Evolutionary conservation across 2,888 invertebrate species (phyloP).

Genomic region (Marronus borbonicus): DNA sequence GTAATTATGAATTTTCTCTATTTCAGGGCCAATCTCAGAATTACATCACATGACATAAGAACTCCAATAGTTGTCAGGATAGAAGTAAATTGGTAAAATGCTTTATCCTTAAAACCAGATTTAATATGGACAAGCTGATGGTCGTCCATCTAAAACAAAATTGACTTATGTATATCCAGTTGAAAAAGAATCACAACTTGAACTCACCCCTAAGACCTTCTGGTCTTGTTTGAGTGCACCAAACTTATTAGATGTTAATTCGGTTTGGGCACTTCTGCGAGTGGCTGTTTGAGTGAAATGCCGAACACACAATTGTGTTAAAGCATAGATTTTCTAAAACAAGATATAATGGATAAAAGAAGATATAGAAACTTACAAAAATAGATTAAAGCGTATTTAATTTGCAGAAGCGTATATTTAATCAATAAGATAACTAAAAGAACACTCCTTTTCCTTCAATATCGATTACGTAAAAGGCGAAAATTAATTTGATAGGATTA

Average conservation of each 20-base stretch:
- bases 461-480: constrained; percentile 48
- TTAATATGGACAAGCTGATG: constrained; percentile 48
- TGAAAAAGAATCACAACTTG: neutral
- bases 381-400: too few species aligned
- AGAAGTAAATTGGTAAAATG: constrained; percentile 43
- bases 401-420: too few species aligned
- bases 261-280: constrained; percentile 44
- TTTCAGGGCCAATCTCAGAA: constrained; percentile 46
- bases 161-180: constrained; percentile 3
- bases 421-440: too few species aligned
- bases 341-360: constrained; percentile 20
- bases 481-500: constrained; percentile 21
- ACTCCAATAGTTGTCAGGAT: constrained; percentile 45
- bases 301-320: constrained; percentile 48
- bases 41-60: constrained; percentile 33
- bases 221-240: constrained; percentile 37
- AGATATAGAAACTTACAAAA: neutral
- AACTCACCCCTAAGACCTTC: constrained; percentile 48
- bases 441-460: neutral
- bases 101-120: constrained; percentile 50
- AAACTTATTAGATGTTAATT: constrained; percentile 40
- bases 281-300: constrained; percentile 47
- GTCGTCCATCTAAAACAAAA: constrained; percentile 50
- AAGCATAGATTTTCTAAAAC: constrained; percentile 46
- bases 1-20: constrained; percentile 35